A percentile compares a stretch with the other conserved stretches of the same genome.
phyloP scores from a whole-genome alignment of 2,113 vertebrate species.

The Morone saxatilis region DNA sequence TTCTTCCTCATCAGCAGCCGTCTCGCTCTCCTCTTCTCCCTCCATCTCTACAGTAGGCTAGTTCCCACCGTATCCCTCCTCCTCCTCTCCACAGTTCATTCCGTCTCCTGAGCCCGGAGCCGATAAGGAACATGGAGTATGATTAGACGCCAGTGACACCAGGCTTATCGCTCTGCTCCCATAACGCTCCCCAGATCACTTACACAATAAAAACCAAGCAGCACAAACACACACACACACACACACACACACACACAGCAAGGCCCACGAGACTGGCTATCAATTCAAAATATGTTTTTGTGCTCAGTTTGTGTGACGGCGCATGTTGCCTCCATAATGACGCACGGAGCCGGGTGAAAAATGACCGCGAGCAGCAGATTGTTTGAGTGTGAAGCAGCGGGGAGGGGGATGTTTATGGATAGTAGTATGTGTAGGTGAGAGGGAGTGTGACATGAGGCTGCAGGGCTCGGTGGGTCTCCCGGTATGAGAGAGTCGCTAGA shows the following conservation, averaged over 20 bases:
- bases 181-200: slow-evolving; percentile 66
- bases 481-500: slow-evolving; percentile 23
- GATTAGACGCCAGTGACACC: slow-evolving; percentile 76
- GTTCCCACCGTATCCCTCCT: slow-evolving; percentile 26
- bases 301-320: slow-evolving; percentile 42
- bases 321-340: slow-evolving; percentile 53
- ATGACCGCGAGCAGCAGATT: slow-evolving; percentile 40
- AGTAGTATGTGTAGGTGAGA: slow-evolving; percentile 9
- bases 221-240: slow-evolving; percentile 15
- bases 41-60: slow-evolving; percentile 6
- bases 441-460: slow-evolving; percentile 11
- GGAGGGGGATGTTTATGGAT: slow-evolving; percentile 31
- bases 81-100: slow-evolving; percentile 46
- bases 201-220: slow-evolving; percentile 56
- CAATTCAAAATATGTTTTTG: slow-evolving; percentile 53
- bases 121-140: slow-evolving; percentile 73
- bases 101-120: slow-evolving; percentile 57
- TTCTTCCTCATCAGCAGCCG: slow-evolving; percentile 3
- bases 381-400: slow-evolving; percentile 31
- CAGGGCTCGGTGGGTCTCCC: slow-evolving; percentile 6
- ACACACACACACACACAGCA: neutral
- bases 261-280: slow-evolving; percentile 38
- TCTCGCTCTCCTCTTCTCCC: slow-evolving; percentile 14
- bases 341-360: slow-evolving; percentile 31
- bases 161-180: slow-evolving; percentile 70